Percentiles rank a stretch among this genome's conserved stretches.
phyloP scores from a whole-genome alignment of 2,113 vertebrate genomes.

The Tragulus kanchil region DNA sequence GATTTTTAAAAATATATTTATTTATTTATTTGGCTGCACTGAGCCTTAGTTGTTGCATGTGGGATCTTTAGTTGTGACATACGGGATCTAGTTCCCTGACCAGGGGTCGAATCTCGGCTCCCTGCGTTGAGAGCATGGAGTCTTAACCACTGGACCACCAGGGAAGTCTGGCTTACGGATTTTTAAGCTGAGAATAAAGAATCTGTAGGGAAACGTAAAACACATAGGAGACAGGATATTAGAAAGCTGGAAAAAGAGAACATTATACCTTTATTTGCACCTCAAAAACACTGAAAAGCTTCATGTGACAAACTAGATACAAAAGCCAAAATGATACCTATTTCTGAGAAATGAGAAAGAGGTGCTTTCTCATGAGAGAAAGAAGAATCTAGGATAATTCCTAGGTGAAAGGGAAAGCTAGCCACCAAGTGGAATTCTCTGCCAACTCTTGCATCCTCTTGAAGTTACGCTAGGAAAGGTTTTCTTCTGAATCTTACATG shows the following conservation, averaged over 20 bases:
- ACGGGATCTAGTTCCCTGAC: no score
- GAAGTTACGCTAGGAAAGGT: background rate
- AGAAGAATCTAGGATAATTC: no score
- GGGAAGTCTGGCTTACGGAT: no score
- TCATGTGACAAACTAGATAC: background rate
- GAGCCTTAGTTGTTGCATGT: no score
- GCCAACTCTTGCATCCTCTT: background rate
- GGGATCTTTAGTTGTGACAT: no score
- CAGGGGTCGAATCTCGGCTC: no score
- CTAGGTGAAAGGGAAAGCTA: background rate
- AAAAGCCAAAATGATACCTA: background rate
- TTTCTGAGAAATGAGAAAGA: background rate
- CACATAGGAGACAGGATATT: background rate
- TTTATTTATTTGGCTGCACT: no score
- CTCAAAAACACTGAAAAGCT: background rate
- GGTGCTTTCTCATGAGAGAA: background rate
- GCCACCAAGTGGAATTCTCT: background rate
- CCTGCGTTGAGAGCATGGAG: no score
- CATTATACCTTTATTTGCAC: background rate
- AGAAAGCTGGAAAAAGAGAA: background rate
- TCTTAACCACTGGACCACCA: no score
- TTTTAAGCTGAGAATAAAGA: no score
- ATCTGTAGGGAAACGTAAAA: background rate
- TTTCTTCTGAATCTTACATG: background rate
- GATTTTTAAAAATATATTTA: background rate